These are phyloP conservation scores for Ethmia dodecea DNA, from an alignment of 2,888 invertebrate genomes.

Conservation along the genomic window DNA sequence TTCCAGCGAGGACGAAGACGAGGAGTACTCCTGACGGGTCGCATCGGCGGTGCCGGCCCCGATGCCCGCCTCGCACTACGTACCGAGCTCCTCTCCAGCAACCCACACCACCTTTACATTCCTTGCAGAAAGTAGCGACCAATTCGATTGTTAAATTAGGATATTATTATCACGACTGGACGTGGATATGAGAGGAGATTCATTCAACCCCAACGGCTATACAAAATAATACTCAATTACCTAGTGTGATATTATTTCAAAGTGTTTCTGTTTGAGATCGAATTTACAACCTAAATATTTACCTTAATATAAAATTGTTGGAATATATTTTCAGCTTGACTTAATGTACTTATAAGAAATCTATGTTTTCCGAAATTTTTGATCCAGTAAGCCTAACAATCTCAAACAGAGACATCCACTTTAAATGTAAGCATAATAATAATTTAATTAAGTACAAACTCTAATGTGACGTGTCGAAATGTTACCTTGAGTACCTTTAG, in stretches of 20 bases:
- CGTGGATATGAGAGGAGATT: background rate
- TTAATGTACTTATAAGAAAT: too few relatives aligned
- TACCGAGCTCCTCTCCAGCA: conserved; percentile 44
- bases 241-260: conserved; percentile 47
- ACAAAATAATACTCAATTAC: conserved; percentile 33
- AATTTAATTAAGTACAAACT: too few relatives aligned
- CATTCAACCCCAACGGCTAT: background rate
- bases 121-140: conserved; percentile 35
- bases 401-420: too few relatives aligned
- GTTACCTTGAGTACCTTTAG: too few relatives aligned
- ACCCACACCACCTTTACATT: conserved; percentile 41
- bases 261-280: too few relatives aligned
- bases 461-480: too few relatives aligned
- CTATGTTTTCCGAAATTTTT: too few relatives aligned
- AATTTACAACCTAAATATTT: too few relatives aligned
- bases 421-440: too few relatives aligned
- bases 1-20: conserved; percentile 55
- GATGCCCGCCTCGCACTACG: conserved; percentile 38
- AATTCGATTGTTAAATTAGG: conserved; percentile 29
- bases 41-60: conserved; percentile 23
- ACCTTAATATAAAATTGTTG: too few relatives aligned
- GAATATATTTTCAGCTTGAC: too few relatives aligned
- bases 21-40: conserved; percentile 60
- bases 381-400: too few relatives aligned
- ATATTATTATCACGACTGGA: background rate